phyloP scores from a whole-genome alignment of 2,797 vertebrate genomes.

The Tarsius wallacei region DNA sequence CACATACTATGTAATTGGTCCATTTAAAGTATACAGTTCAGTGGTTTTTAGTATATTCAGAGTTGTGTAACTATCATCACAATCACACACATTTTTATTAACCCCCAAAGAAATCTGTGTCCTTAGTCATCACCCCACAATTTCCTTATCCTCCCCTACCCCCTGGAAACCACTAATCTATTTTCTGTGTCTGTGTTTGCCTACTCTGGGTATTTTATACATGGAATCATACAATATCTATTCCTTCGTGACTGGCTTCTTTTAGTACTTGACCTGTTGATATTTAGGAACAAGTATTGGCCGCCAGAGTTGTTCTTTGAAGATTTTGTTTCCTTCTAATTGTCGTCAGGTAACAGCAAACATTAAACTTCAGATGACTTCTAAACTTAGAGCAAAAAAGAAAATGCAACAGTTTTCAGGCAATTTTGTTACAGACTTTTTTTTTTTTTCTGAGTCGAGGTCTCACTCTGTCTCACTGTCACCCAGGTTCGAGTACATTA shows the following conservation, averaged over 20 bases:
- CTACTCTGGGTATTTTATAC: too few relatives aligned
- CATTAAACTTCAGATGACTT: neutral
- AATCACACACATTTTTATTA: neutral
- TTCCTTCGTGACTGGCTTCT: neutral
- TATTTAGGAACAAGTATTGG: neutral
- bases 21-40: too few relatives aligned
- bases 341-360: neutral
- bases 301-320: neutral
- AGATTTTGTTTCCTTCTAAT: neutral
- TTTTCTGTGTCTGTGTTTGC: too few relatives aligned
- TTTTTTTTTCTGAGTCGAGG: too few relatives aligned
- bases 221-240: too few relatives aligned
- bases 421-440: neutral
- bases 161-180: too few relatives aligned
- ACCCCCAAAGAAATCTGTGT: neutral
- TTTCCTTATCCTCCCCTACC: too few relatives aligned
- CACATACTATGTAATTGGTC: too few relatives aligned
- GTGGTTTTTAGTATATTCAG: too few relatives aligned
- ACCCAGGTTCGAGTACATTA: too few relatives aligned
- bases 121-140: neutral
- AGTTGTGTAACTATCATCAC: too few relatives aligned
- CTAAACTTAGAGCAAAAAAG: slow-evolving; percentile 12
- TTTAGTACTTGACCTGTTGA: neutral
- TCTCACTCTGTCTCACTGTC: too few relatives aligned
- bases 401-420: neutral